Evolutionary conservation across 2,113 vertebrate genomes (phyloP).

Genomic region (Myanophis thanlyinensis): DNA sequence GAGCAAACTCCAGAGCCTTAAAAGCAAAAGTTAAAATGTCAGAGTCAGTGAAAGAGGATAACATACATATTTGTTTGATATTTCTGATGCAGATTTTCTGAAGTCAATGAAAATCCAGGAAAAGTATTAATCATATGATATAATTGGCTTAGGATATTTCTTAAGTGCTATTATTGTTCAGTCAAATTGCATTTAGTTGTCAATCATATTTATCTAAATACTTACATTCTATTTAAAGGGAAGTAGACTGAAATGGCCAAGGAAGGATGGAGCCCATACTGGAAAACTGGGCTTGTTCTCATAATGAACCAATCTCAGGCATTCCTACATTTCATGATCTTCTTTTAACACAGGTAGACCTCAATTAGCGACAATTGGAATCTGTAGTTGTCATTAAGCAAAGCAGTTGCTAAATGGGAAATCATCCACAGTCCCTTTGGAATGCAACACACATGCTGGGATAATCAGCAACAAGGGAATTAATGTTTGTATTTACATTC

Average conservation of each 20-base stretch:
- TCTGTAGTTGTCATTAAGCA: neutral
- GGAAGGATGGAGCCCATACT: neutral
- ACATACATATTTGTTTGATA: neutral
- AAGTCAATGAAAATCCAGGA: neutral
- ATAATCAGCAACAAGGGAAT: neutral
- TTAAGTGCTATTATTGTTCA: neutral
- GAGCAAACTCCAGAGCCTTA: conserved; percentile 28
- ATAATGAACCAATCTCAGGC: neutral
- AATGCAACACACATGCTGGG: neutral
- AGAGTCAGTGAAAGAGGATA: neutral
- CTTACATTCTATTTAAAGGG: neutral
- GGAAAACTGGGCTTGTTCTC: neutral
- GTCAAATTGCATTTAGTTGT: neutral
- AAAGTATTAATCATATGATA: neutral
- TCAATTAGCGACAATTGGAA: neutral
- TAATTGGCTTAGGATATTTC: neutral
- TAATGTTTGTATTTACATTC: neutral
- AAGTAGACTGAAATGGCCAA: neutral
- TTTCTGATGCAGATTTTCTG: neutral
- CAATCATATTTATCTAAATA: neutral
- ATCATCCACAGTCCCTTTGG: neutral
- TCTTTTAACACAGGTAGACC: neutral
- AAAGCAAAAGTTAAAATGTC: neutral
- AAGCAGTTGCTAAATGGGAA: neutral
- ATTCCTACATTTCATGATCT: neutral